Evolutionary conservation across 2,888 invertebrate genomes (phyloP).

Genomic region (Podabrus alpinus): DNA sequence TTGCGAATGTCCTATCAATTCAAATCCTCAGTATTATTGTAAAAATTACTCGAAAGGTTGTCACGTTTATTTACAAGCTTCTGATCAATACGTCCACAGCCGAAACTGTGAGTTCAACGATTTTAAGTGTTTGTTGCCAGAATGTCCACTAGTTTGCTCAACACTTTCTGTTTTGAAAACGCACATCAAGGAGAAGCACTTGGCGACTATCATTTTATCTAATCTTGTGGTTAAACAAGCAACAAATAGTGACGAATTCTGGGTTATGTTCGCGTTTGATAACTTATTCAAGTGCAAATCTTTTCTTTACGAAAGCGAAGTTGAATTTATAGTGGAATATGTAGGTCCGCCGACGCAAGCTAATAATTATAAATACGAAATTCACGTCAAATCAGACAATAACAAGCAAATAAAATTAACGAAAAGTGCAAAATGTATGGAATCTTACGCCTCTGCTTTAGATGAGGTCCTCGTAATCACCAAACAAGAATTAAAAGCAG

Average conservation of each 20-base stretch:
- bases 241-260: constrained; percentile 36
- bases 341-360: constrained; percentile 41
- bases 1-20: constrained; percentile 38
- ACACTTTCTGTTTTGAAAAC: constrained; percentile 30
- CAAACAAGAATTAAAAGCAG: constrained; percentile 8
- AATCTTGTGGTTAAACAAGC: constrained; percentile 35
- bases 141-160: constrained; percentile 27
- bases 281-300: constrained; percentile 43
- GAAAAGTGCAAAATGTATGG: constrained; percentile 28
- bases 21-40: constrained; percentile 37
- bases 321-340: constrained; percentile 43
- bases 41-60: constrained; percentile 43
- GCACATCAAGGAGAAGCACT: constrained; percentile 40
- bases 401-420: constrained; percentile 12
- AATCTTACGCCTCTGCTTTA: constrained; percentile 28
- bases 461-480: constrained; percentile 14
- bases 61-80: constrained; percentile 31
- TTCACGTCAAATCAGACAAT: constrained; percentile 21
- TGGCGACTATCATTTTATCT: constrained; percentile 28
- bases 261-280: constrained; percentile 40
- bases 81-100: constrained; percentile 38
- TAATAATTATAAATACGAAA: constrained; percentile 37
- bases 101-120: constrained; percentile 42
- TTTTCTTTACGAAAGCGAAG: constrained; percentile 40
- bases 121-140: constrained; percentile 40